These are phyloP conservation scores for Pseudomyrmex dendroicus DNA, from an alignment of 1,140 invertebrate genomes.

Conservation along the genomic window DNA sequence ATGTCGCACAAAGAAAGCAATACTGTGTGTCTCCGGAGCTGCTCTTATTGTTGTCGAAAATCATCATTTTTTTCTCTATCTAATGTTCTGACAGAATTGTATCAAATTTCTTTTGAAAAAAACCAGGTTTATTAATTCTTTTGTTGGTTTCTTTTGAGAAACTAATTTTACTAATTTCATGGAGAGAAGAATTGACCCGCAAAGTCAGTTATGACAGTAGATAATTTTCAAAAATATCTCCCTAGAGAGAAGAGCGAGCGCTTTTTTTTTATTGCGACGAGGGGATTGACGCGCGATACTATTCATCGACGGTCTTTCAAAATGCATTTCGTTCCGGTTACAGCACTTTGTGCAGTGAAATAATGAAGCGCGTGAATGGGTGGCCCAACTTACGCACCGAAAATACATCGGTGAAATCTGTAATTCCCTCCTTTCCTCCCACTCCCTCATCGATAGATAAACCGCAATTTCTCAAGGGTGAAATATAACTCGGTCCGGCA, in stretches of 20 bases:
- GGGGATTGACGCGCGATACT: slow-evolving; percentile 27
- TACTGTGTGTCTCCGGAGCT: too few relatives aligned
- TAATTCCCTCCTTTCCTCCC: not conserved
- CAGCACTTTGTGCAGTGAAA: slow-evolving; percentile 16
- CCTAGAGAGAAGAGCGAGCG: too few relatives aligned
- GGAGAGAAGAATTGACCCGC: too few relatives aligned
- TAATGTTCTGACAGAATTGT: too few relatives aligned
- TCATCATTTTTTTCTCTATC: too few relatives aligned
- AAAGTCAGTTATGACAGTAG: not conserved
- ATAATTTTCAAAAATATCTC: slow-evolving; percentile 1
- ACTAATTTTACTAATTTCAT: too few relatives aligned
- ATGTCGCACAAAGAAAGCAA: not conserved
- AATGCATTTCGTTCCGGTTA: slow-evolving; percentile 24
- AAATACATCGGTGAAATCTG: slow-evolving; percentile 3
- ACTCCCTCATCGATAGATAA: slow-evolving; percentile 2
- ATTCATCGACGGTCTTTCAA: slow-evolving; percentile 13
- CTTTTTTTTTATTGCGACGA: not conserved
- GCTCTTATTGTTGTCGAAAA: too few relatives aligned
- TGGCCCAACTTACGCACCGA: not conserved
- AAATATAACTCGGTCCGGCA: slow-evolving; percentile 37
- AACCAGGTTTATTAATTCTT: too few relatives aligned
- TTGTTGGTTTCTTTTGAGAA: too few relatives aligned
- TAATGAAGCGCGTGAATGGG: slow-evolving; percentile 39
- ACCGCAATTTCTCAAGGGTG: slow-evolving; percentile 55
- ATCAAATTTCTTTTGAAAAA: too few relatives aligned